A percentile compares a stretch with the other conserved stretches of the same genome.
phyloP scores from a whole-genome alignment of 2,797 vertebrate genomes.

The Mastacembelus armatus region DNA sequence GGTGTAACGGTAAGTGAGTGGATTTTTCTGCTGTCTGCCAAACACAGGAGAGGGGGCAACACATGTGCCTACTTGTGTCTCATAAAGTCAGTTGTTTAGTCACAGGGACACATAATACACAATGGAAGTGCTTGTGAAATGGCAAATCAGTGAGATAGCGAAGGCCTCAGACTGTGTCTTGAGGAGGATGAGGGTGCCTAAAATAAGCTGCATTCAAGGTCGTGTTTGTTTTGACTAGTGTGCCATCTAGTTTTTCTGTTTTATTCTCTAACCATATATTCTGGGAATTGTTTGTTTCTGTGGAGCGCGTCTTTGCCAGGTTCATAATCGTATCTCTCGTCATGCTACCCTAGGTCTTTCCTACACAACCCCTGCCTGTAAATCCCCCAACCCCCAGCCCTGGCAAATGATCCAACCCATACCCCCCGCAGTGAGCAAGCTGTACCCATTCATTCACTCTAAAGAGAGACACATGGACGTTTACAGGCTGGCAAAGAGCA shows the following conservation, averaged over 20 bases:
- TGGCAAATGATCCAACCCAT: conserved; percentile 57
- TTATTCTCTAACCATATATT: not conserved
- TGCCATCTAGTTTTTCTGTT: conserved; percentile 6
- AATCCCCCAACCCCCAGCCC: conserved; percentile 59
- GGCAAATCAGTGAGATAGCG: conserved; percentile 2
- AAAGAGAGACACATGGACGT: conserved; percentile 69
- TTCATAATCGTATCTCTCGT: conserved; percentile 25
- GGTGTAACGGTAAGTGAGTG: conserved; percentile 87
- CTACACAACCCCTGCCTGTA: conserved; percentile 17
- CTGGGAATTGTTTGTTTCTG: conserved; percentile 1
- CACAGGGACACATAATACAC: too few species aligned
- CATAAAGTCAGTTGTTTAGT: conserved; percentile 32
- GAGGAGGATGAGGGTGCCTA: not conserved
- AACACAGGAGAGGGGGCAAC: conserved; percentile 43
- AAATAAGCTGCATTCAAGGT: conserved; percentile 46
- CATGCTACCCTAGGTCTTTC: conserved; percentile 42
- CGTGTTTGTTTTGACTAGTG: conserved; percentile 37
- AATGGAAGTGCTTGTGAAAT: conserved; percentile 27
- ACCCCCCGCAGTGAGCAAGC: conserved; percentile 73
- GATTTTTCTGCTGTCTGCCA: conserved; percentile 54
- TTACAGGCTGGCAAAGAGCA: conserved; percentile 70
- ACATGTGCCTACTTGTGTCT: conserved; percentile 39
- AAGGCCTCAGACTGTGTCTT: conserved; percentile 25
- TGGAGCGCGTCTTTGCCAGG: not conserved
- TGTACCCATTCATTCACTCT: conserved; percentile 73